Percentiles rank a stretch among this genome's conserved stretches.
phyloP scores from a whole-genome alignment of 1,140 invertebrate species.

The Cheumatopsyche charites region DNA sequence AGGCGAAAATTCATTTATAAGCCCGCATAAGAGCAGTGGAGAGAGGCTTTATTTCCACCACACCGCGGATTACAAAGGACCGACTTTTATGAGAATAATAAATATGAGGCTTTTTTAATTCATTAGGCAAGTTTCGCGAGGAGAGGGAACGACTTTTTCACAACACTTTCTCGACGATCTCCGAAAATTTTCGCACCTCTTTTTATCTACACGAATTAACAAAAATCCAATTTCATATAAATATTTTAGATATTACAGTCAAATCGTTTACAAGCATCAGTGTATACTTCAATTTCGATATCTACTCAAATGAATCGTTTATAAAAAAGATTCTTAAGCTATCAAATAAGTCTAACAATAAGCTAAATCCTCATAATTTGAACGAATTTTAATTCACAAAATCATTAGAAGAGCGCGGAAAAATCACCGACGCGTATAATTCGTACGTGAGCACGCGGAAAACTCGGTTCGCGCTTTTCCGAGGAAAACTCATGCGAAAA shows the following conservation, averaged over 20 bases:
- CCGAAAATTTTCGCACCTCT: too few relatives aligned
- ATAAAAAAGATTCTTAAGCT: too few relatives aligned
- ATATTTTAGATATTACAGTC: too few relatives aligned
- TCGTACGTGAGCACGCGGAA: too few relatives aligned
- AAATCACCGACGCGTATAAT: too few relatives aligned
- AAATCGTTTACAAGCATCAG: too few relatives aligned
- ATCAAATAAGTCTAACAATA: too few relatives aligned
- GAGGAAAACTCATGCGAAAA: not conserved
- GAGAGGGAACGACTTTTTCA: slow-evolving; percentile 23
- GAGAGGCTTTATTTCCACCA: slow-evolving; percentile 10
- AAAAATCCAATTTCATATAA: too few relatives aligned
- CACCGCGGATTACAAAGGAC: slow-evolving; percentile 35
- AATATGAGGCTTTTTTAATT: slow-evolving; percentile 40
- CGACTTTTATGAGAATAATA: slow-evolving; percentile 40
- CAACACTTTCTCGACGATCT: slow-evolving; percentile 32
- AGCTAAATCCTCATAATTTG: too few relatives aligned
- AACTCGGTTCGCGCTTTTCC: not conserved
- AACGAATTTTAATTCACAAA: not conserved
- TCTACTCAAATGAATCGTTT: too few relatives aligned
- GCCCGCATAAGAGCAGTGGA: slow-evolving; percentile 3
- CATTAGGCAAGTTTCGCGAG: slow-evolving; percentile 34
- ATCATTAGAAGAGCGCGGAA: not conserved
- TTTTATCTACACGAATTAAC: too few relatives aligned
- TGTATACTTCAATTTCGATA: too few relatives aligned
- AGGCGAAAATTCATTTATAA: slow-evolving; percentile 24